These are phyloP conservation scores for Acromyrmex echinatior DNA, from an alignment of 1,140 invertebrate species.

Conservation along the genomic window DNA sequence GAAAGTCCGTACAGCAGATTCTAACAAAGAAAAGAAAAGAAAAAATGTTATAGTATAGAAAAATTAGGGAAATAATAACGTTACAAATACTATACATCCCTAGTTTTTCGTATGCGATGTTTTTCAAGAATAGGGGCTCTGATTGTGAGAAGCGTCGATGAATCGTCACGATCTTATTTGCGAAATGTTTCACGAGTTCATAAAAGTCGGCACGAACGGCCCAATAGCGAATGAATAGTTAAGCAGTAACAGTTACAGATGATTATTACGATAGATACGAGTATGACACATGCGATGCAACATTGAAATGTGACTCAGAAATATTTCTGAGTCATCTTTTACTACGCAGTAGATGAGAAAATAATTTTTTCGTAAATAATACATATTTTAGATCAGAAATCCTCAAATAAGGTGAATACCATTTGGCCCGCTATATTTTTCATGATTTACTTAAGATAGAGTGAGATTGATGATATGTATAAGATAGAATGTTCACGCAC, in stretches of 20 bases:
- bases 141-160: background rate
- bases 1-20: background rate
- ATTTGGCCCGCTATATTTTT: too few species aligned
- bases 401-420: too few species aligned
- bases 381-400: background rate
- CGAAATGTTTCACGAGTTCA: constrained; percentile 16
- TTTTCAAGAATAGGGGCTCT: too few species aligned
- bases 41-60: background rate
- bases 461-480: too few species aligned
- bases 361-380: background rate
- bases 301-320: constrained; percentile 4
- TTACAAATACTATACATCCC: too few species aligned
- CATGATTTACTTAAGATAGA: too few species aligned
- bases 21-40: background rate
- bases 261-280: background rate
- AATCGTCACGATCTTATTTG: constrained; percentile 16
- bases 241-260: background rate
- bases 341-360: background rate
- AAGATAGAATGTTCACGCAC: too few species aligned
- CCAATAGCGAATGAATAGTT: background rate
- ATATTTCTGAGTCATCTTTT: constrained; percentile 10
- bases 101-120: too few species aligned
- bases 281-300: constrained; percentile 6
- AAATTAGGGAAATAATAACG: too few species aligned
- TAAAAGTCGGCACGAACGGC: background rate